Conservation (phyloP, 2,113 vertebrate genomes). For the Mionectes macconnelli region DNA sequence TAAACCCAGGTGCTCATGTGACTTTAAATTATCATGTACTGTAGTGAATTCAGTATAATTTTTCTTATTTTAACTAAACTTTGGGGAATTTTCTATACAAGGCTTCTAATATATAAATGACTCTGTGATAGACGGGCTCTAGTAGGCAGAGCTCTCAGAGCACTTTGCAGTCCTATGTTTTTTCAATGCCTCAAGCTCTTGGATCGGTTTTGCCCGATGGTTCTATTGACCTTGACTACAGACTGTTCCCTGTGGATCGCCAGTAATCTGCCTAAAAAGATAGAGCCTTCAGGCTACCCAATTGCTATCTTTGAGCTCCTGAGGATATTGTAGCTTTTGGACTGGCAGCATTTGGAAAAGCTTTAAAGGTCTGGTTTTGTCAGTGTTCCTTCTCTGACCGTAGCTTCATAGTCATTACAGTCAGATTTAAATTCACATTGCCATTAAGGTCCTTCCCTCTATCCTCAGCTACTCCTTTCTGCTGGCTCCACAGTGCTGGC, state of each 20-base stretch:
- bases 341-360: not conserved
- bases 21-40: not conserved
- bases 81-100: not conserved
- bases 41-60: not conserved
- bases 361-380: not conserved
- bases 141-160: not conserved
- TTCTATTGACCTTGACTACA: not conserved
- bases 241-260: not conserved
- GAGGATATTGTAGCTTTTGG: not conserved
- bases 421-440: not conserved
- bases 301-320: not conserved
- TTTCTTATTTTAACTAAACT: not conserved
- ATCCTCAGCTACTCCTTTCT: not conserved
- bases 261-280: not conserved
- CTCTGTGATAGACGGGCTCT: not conserved
- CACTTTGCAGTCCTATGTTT: not conserved
- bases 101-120: not conserved
- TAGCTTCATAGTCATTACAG: not conserved
- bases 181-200: not conserved
- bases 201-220: not conserved
- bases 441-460: not conserved
- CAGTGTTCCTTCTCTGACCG: not conserved
- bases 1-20: not conserved
- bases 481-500: not conserved
- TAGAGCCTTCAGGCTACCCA: not conserved